Evolutionary conservation across 2,888 invertebrate species (phyloP), one percentile per base, ranked within the genome.

Genomic region (Daptonema setosum): DNA sequence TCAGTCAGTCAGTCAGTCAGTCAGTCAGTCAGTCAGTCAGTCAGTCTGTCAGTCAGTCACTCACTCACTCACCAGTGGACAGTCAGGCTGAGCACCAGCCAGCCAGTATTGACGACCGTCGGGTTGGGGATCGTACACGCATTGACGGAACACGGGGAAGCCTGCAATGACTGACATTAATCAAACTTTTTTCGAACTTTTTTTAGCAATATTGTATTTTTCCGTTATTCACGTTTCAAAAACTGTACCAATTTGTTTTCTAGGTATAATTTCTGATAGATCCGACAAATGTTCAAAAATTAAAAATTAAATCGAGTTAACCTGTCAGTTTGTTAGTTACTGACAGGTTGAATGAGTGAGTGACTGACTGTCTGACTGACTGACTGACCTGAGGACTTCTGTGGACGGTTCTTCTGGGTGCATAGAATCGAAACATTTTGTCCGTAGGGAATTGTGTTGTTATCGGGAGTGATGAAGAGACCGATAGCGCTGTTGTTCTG

Each of bases 91-190:
- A 2, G 64, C 63, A 8, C 70, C 70, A 3, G 64, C 61, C 45
- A 70, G 62, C 68, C 70, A 71, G 58, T 71, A 72, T 47, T 67
- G 66, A 8, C 64, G 57, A 66, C 74, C 68, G 55, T 68, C 47
- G n/a, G 63, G 81, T 73, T 85, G 85, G 0, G 90, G 90, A 73
- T 91, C 88, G 68, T 87, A 91, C 28, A 88, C 90, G 72, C 93
- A 93, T 70, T 93, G 90, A 59, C 91, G 80, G 72, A 87, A 88
- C 1, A 80, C 78, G 8, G 88, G 80, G 2, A 86, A 82, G 0
- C 83, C 79, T 1, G 88, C 87, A n/a, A n/a, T n/a, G n/a, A n/a
- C n/a, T n/a, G n/a, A n/a, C n/a, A n/a, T n/a, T n/a, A n/a, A n/a
- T n/a, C n/a, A n/a, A n/a, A n/a, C n/a, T n/a, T n/a, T n/a, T n/a